phyloP scores from a whole-genome alignment of 2,888 invertebrate species.

The Osedax fenrisi region DNA sequence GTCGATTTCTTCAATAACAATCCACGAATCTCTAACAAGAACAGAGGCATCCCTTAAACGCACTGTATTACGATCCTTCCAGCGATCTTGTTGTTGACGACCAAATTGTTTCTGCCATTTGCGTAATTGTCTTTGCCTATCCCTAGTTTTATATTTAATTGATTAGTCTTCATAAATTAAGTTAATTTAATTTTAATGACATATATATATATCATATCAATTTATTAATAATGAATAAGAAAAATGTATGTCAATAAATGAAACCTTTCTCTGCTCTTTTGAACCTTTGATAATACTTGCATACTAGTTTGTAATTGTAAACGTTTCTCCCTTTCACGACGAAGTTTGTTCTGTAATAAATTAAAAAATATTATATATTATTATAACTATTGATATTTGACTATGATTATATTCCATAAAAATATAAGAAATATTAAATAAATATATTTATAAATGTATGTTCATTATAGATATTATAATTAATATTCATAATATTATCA shows the following conservation, averaged over 20 bases:
- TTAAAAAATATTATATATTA: too few relatives aligned
- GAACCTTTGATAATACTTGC: conserved; percentile 70
- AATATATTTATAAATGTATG: background rate
- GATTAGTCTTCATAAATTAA: too few relatives aligned
- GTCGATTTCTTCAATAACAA: conserved; percentile 87
- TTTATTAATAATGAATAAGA: too few relatives aligned
- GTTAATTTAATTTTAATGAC: too few relatives aligned
- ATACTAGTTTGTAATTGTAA: conserved; percentile 55
- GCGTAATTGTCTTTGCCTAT: conserved; percentile 58
- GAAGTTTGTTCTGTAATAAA: conserved; percentile 55
- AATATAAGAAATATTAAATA: too few relatives aligned
- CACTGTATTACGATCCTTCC: conserved; percentile 57
- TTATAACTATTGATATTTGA: too few relatives aligned
- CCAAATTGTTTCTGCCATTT: conserved; percentile 72
- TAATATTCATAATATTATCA: background rate
- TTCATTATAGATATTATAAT: too few relatives aligned
- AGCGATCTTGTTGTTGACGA: conserved; percentile 43
- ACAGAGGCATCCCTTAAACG: conserved; percentile 93
- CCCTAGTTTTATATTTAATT: conserved; percentile 43
- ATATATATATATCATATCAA: too few relatives aligned
- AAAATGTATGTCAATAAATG: too few relatives aligned
- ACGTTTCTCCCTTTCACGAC: conserved; percentile 61
- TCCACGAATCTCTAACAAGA: conserved; percentile 86
- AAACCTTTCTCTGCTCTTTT: conserved; percentile 58
- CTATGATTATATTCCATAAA: too few relatives aligned